Base-by-base conservation (phyloP, 2,797 vertebrate species). In the Rhynchotus rufescens region DNA sequence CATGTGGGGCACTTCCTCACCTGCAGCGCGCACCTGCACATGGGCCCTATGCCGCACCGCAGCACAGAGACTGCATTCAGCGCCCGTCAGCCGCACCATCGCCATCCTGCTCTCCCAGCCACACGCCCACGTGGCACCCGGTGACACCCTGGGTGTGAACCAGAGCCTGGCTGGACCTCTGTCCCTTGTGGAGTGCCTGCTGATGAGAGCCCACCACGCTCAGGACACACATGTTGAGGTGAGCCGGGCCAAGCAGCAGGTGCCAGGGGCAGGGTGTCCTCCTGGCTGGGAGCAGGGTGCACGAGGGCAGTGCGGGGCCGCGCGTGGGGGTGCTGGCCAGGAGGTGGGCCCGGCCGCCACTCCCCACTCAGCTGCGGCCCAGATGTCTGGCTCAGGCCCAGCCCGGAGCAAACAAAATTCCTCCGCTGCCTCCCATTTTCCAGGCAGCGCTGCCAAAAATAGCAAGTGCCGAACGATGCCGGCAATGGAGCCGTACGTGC, bases 341-440 rank as follows among this genome's bases (percentile, higher is more conserved):
- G 47, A 49, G 47, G 12, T 49, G 86, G 49, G 23, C 74, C 40
- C 6, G 15, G 21, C 45, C 89, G 42, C 77, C 5, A 28, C 77
- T 4, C 66, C 94, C 74, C 15, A 25, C 90, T 94, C 95, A 96
- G 93, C 96, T 97, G 97, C 88, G 91, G 88, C 88, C 96, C 97
- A 97, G 96, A 97, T 97, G 97, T 94, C 95, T 97, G 96, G 95
- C 91, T 85, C 68, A 8, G 62, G 60, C 94, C 96, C 97, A 96
- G 84, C 45, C 15, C 52, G 84, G 87, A 95, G 95, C 97, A 98
- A 98, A 98, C 95, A 97, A 97, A 96, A 97, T 98, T 98, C 97
- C 96, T 98, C 45, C 11, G 68, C 97, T 97, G 97, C 97, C 97
- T 97, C 94, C 95, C 96, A 95, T 96, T 97, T 98, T 98, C 97